These are phyloP conservation scores for Ctenochaetus hawaiiensis DNA, from an alignment of 2,797 vertebrate genomes.

Conservation along the genomic window DNA sequence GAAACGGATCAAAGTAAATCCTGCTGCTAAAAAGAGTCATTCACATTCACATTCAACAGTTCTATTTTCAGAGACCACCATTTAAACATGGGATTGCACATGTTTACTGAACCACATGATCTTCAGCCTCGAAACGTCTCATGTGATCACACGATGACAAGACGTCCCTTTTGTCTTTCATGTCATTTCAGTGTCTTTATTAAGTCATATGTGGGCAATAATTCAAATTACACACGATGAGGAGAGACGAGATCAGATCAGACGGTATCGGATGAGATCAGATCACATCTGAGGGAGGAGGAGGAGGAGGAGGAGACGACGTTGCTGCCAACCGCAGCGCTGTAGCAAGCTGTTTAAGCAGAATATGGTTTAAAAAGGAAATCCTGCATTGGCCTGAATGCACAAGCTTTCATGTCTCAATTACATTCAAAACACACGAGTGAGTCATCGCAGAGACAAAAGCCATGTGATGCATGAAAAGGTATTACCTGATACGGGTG, in stretches of 20 bases:
- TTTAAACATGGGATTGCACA: conserved; percentile 13
- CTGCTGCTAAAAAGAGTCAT: conserved; percentile 24
- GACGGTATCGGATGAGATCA: conserved; percentile 59
- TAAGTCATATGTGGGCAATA: conserved; percentile 36
- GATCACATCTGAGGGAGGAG: conserved; percentile 41
- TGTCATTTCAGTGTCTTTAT: conserved; percentile 4
- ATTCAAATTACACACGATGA: conserved; percentile 22
- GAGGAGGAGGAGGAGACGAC: conserved; percentile 31
- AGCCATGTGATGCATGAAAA: conserved; percentile 45
- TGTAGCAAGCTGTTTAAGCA: conserved; percentile 37
- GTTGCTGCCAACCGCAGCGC: conserved; percentile 15
- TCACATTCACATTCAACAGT: conserved; percentile 19
- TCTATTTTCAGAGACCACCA: conserved; percentile 40
- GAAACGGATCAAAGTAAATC: conserved; percentile 15
- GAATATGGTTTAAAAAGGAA: conserved; percentile 39
- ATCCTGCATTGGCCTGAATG: conserved; percentile 31
- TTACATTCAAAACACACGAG: conserved; percentile 13
- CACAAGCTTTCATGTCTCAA: conserved; percentile 26
- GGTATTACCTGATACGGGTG: conserved; percentile 51
- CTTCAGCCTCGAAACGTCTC: conserved; percentile 51
- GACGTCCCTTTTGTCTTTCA: not conserved
- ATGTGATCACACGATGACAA: not conserved
- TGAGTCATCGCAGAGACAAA: conserved; percentile 45
- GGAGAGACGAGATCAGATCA: conserved; percentile 42
- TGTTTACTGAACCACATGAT: conserved; percentile 43